Evolutionary conservation across 2,797 vertebrate species (phyloP).

Genomic region (Carapus acus): DNA sequence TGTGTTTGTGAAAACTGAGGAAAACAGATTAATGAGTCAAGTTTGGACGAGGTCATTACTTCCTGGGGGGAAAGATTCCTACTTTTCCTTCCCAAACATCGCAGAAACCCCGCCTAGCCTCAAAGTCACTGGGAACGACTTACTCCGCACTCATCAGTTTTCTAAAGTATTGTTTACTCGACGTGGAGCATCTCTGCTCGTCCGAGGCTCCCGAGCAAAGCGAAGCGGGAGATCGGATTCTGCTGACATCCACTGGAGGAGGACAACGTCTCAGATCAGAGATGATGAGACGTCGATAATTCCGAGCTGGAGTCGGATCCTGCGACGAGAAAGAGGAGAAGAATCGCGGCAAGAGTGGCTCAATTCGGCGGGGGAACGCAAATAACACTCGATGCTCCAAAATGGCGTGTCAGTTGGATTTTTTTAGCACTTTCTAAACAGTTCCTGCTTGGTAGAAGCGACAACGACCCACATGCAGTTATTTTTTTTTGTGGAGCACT

Average conservation of each 20-base stretch:
- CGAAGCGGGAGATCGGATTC: constrained; percentile 55
- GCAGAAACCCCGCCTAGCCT: constrained; percentile 2
- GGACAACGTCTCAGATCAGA: constrained; percentile 50
- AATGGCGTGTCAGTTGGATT: too few species aligned
- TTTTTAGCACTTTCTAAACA: too few species aligned
- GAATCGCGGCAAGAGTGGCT: background rate
- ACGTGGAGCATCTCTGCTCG: constrained; percentile 21
- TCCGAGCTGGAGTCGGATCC: constrained; percentile 31
- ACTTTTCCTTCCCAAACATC: too few species aligned
- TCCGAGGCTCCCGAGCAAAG: constrained; percentile 27
- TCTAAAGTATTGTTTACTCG: constrained; percentile 33
- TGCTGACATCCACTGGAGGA: constrained; percentile 58
- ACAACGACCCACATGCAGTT: too few species aligned
- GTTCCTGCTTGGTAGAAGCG: too few species aligned
- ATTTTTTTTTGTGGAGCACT: background rate
- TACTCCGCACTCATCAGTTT: constrained; percentile 12
- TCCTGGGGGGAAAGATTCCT: too few species aligned
- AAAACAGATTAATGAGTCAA: background rate
- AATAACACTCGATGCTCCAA: too few species aligned
- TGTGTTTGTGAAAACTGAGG: too few species aligned
- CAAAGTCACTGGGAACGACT: constrained; percentile 26
- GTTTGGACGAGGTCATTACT: background rate
- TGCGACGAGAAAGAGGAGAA: constrained; percentile 10
- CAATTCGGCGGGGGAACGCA: too few species aligned
- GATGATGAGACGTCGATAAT: constrained; percentile 53